Base-by-base conservation (phyloP, 64 coral and sea anemone species). In the Acropora yongei region DNA sequence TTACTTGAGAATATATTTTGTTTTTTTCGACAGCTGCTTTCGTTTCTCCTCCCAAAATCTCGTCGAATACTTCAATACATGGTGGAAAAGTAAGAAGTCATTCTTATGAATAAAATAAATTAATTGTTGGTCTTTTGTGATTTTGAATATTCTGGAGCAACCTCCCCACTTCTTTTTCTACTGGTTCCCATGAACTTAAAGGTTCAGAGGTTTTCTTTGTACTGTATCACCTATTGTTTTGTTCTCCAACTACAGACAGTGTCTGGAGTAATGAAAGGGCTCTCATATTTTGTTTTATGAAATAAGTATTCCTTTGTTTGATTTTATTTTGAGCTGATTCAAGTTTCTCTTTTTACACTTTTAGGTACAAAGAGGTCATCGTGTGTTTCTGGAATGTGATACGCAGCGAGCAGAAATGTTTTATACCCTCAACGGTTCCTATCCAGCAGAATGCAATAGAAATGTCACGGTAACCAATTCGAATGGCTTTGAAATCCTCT, bases 51-150 rank as follows among this genome's bases (percentile, higher is more conserved):
- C 91, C 91, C 7, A 72, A 19, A 55, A 87, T 93, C 9, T 10
- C 60, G 30, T 30, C 30, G 86, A 74, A 68, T 72, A 74, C 44
- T 1, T 42, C 20, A 7, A 79, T 14, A 58, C 12, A 87, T 13
- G 91, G 91, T 13, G 91, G 91, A 78, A 80, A 60, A 53, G 91
- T 93, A 80, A 93, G 91, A 87, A 72, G 0, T 44, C 3, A 48
- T 44, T 13, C 6, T 48, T 18, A 13, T 79, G 30, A 46, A 9
- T 6, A 11, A 44, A 79, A 55, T 5, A 8, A 5, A 55, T 55
- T 63, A 63, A 63, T 63, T 63, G 58, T 63, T 63, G 58, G 51
- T 55, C 10, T 55, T 55, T 30, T 30, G 30, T 30, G 30, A 30
- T 30, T 30, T 30, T 30, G 30, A 30, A 30, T 30, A 30, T 30